Evolutionary conservation across 2,888 invertebrate species (phyloP).

Genomic region (Andricus curvator): DNA sequence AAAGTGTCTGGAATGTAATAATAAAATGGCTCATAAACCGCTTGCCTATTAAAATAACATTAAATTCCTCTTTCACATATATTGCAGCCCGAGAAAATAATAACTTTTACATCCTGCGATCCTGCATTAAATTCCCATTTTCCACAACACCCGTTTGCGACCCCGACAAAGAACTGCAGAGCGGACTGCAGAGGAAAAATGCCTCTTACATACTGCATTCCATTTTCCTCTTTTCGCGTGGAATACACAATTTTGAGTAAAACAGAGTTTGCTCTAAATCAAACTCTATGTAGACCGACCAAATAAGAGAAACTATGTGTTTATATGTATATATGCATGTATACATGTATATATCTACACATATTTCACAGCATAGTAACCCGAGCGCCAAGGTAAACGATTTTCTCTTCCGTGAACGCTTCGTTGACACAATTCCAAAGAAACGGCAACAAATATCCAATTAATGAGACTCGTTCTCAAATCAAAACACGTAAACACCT

Average conservation of each 20-base stretch:
- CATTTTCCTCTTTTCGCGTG: conserved; percentile 16
- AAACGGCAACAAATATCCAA: background rate
- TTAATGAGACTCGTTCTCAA: background rate
- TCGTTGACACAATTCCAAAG: background rate
- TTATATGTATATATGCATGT: background rate
- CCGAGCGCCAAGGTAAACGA: conserved; percentile 8
- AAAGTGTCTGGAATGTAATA: background rate
- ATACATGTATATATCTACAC: conserved; percentile 2
- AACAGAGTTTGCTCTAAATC: conserved; percentile 38
- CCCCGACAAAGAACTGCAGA: conserved; percentile 29
- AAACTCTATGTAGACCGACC: conserved; percentile 31
- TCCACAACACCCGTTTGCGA: conserved; percentile 29
- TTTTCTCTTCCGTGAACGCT: conserved; percentile 10
- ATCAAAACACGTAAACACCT: no score
- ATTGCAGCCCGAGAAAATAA: conserved; percentile 29
- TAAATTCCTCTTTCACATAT: conserved; percentile 22
- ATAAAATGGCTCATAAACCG: background rate
- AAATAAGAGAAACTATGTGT: conserved; percentile 24
- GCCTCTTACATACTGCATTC: conserved; percentile 38
- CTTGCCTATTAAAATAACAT: conserved; percentile 26
- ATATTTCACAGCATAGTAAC: background rate
- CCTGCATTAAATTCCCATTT: conserved; percentile 39
- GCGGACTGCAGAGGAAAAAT: conserved; percentile 15
- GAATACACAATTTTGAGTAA: conserved; percentile 37
- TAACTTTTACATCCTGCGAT: conserved; percentile 35